Base-by-base conservation (phyloP, 2,113 vertebrate genomes). In the Muntiacus muntjak region DNA sequence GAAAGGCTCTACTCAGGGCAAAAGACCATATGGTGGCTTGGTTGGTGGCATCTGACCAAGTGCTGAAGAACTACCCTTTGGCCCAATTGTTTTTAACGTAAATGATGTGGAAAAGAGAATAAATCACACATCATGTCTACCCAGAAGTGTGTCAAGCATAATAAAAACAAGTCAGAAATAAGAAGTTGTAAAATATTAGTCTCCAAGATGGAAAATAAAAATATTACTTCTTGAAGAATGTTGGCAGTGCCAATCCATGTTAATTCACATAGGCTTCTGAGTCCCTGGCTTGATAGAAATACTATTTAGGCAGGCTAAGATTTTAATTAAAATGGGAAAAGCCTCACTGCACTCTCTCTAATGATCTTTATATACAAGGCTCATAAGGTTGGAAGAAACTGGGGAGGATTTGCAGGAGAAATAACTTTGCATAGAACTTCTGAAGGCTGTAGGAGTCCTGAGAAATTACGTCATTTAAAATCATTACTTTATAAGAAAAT, bases 281-380 rank as follows among this genome's bases (percentile, higher is more conserved):
- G 57, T 76, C 55, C 28, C 50, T 74, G 60, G 78, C 82, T 87
- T 96, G 84, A 78, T 21, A 57, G 55, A 82, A 92, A 81, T 87
- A 50, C 60, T 74, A 97, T 96, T 60, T n/a, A 92, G 95, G 50
- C 58, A 86, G 71, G 26, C 36, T 60, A 95, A 55, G 28, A 36
- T 96, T 95, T 92, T 92, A 92, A 96, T 82, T 71, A 94, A 95
- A 97, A 96, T 94, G 36, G 60, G 25, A 87, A 91, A 95, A 83
- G 52, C 79, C 74, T 95, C 71, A 16, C 28, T 84, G 50, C 6
- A 19, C 64, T 90, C 25, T 82, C 85, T 88, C 50, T 58, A 95
- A 88, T 57, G 78, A 71, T 91, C 36, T 6, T 78, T 45, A 83
- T 62, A 82, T 79, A 36, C 33, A n/a, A 79, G 57, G 57, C 50